Evolutionary conservation across 2,113 vertebrate species (phyloP), one percentile per base, ranked within the genome.

Genomic region (Sapayoa aenigma): DNA sequence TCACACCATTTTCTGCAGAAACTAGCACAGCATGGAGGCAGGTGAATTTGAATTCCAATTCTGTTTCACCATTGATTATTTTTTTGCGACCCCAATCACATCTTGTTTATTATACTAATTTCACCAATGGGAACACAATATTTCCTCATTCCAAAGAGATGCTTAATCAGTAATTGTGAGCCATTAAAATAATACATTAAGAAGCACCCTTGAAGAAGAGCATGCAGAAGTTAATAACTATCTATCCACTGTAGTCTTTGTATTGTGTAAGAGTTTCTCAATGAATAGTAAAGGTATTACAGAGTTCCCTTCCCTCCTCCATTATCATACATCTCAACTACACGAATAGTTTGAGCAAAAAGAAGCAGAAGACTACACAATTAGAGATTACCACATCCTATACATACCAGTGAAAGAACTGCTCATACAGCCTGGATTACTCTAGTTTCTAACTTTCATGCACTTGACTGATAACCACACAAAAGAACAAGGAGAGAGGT

Each of bases 31-130:
- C 49, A 33, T 5, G 9, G 42, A 93, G 47, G 16, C 62, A 95
- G 75, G 67, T 73, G 67, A 87, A 74, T 83, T 88, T 77, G 35
- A 94, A 94, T 96, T 95, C 90, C 59, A 80, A 76, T 77, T 83
- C 72, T 84, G 47, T 63, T 74, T 55, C 53, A 73, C 9, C 58
- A 95, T 63, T 56, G 95, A 97, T 94, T 95, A 66, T 23, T 84
- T 82, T 42, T 87, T 63, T 77, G 59, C 2, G 0, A 79, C 39
- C 84, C 60, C 33, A 87, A 91, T 82, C 93, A 93, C 90, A 91
- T 93, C 93, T 90, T 94, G 91, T 95, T 94, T 96, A 96, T 93
- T 94, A 84, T 69, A 67, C 80, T 95, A 89, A 95, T 93, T 93
- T 97, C 86, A 90, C 80, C 24, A 0, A 84, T 0, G 4, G 72